Conservation (phyloP, 2,113 vertebrate genomes). For the Cyanoramphus novaezelandiae region DNA sequence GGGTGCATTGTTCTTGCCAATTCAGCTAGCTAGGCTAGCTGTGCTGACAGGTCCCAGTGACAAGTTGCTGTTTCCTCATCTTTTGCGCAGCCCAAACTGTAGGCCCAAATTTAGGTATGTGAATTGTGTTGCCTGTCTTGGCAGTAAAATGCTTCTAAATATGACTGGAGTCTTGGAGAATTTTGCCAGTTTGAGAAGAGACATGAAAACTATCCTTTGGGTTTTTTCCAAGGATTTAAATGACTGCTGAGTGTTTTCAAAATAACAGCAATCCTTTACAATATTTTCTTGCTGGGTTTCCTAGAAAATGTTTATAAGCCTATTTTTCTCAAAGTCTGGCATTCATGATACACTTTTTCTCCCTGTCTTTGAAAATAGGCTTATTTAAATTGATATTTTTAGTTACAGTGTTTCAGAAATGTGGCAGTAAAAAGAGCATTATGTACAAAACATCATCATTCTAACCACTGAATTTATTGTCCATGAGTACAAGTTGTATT, state of each 20-base stretch:
- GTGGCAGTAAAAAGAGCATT: not conserved
- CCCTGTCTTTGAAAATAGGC: not conserved
- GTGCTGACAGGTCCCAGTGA: not conserved
- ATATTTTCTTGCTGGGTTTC: not conserved
- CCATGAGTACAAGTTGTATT: not conserved
- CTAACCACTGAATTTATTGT: not conserved
- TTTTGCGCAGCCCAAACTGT: accelerated
- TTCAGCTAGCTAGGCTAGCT: not conserved
- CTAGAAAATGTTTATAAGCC: not conserved
- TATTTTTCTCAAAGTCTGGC: not conserved
- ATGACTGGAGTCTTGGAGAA: not conserved
- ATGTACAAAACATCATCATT: not conserved
- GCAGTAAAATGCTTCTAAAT: slow-evolving; percentile 1
- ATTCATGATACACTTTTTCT: not conserved
- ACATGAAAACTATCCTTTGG: not conserved
- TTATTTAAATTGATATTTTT: not conserved
- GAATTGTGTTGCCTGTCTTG: not conserved
- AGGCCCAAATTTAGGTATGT: not conserved
- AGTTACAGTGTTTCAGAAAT: not conserved
- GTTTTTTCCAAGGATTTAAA: not conserved
- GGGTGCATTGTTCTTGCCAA: not conserved
- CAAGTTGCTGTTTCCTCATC: not conserved
- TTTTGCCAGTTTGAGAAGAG: slow-evolving; percentile 7
- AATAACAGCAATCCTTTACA: not conserved
- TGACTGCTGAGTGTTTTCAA: not conserved